Conservation (phyloP, 2,113 vertebrate species). For the Sitta europaea region DNA sequence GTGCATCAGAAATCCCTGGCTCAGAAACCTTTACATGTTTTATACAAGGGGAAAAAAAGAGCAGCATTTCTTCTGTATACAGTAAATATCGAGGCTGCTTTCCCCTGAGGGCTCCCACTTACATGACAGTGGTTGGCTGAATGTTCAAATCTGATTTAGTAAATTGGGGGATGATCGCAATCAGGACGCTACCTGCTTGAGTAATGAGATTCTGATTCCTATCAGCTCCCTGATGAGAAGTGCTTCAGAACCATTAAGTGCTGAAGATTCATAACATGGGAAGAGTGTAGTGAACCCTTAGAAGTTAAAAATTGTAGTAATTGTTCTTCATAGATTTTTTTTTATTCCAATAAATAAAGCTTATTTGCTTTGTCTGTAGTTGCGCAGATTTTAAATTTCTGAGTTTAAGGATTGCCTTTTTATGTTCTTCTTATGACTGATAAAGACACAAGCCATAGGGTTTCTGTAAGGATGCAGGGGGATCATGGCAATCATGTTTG, state of each 20-base stretch:
- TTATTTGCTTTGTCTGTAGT: not conserved
- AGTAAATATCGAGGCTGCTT: not conserved
- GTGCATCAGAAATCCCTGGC: not conserved
- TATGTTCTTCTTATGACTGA: not conserved
- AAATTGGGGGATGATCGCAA: slow-evolving; percentile 27
- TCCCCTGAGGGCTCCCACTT: not conserved
- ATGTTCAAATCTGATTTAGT: slow-evolving; percentile 18
- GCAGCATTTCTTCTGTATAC: not conserved
- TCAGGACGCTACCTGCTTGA: not conserved
- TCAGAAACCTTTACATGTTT: not conserved
- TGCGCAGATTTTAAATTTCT: not conserved
- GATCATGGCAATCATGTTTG: not conserved
- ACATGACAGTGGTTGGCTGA: not conserved
- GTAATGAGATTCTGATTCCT: slow-evolving; percentile 41
- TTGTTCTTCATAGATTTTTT: not conserved
- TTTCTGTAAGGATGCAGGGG: not conserved
- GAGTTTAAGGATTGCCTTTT: not conserved
- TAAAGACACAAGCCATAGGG: not conserved
- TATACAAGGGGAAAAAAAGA: rapidly evolving
- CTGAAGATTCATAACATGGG: not conserved
- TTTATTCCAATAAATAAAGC: not conserved
- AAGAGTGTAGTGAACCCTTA: not conserved
- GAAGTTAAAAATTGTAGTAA: not conserved
- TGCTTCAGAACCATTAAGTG: not conserved
- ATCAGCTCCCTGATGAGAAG: not conserved